Conservation (phyloP, 2,113 vertebrate species). For the Psilopogon haemacephalus region DNA sequence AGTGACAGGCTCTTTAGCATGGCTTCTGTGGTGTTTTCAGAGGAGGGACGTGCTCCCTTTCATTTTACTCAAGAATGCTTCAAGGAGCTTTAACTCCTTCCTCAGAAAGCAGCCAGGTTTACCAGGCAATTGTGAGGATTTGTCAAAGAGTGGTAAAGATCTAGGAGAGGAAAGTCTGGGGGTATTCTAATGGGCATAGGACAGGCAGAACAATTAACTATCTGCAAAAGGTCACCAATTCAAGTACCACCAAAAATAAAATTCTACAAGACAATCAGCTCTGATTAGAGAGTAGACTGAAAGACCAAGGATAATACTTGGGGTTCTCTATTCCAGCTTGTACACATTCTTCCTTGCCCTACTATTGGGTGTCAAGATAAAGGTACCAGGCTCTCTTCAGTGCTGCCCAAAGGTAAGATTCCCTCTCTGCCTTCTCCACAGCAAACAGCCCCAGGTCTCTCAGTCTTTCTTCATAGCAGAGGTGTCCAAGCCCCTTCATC, state of each 20-base stretch:
- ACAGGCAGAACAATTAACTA: not conserved
- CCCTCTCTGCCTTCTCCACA: no score
- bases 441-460: no score
- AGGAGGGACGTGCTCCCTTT: not conserved
- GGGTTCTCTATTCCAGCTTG: no score
- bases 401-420: no score
- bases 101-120: not conserved
- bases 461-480: no score
- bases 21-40: not conserved
- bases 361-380: no score
- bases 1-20: not conserved
- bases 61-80: not conserved
- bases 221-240: not conserved
- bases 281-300: not conserved
- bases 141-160: not conserved
- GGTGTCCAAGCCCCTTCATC: no score
- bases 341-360: no score
- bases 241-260: not conserved
- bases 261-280: not conserved
- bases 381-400: no score
- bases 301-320: not conserved
- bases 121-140: not conserved
- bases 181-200: not conserved
- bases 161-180: not conserved
- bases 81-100: not conserved